Evolutionary conservation across 2,888 invertebrate species (phyloP).

Genomic region (Phalangium opilio): DNA sequence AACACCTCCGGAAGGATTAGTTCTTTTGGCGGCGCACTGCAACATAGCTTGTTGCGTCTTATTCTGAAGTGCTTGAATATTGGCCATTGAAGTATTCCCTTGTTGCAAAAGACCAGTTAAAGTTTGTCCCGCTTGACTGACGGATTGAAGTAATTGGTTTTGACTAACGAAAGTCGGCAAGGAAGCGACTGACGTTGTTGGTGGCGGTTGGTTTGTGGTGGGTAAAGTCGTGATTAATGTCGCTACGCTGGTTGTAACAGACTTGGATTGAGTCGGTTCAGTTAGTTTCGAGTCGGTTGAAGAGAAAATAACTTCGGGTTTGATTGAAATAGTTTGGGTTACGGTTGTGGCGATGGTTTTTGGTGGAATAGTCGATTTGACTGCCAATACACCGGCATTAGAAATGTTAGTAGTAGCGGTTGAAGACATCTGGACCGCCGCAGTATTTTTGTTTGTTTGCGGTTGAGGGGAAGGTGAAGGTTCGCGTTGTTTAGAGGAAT

Average conservation of each 20-base stretch:
- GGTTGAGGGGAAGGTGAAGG: too few species aligned
- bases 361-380: background rate
- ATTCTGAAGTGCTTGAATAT: background rate
- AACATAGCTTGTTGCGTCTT: too few species aligned
- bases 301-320: conserved; percentile 8
- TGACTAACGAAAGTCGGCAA: conserved; percentile 17
- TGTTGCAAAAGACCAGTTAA: background rate
- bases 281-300: background rate
- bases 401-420: background rate
- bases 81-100: conserved; percentile 3
- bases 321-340: conserved; percentile 1
- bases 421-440: background rate
- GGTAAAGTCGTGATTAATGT: conserved; percentile 6
- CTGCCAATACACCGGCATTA: background rate
- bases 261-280: conserved; percentile 7
- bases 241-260: conserved; percentile 17
- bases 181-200: conserved; percentile 13
- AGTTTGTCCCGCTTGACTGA: conserved; percentile 10
- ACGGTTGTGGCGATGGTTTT: background rate
- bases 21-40: background rate
- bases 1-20: background rate
- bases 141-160: conserved; percentile 15
- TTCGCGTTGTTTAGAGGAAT: too few species aligned
- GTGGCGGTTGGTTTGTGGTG: conserved; percentile 8
- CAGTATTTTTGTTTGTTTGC: background rate